Percentiles rank a stretch among this genome's conserved stretches.
Conservation (phyloP, 2,888 invertebrate genomes). For the Ennomos quercinarius region DNA sequence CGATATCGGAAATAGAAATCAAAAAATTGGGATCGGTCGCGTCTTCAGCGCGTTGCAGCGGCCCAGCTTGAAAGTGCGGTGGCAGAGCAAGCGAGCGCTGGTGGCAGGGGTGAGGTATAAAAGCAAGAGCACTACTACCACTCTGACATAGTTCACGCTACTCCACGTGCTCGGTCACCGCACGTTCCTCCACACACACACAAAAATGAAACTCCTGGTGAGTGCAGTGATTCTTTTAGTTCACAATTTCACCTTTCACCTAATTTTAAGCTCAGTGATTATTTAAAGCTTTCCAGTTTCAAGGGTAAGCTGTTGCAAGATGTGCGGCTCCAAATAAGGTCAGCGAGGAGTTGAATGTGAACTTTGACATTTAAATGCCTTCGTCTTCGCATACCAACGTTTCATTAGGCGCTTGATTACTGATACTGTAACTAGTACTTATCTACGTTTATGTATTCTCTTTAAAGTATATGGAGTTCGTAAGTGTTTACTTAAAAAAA, state of each 20-base stretch:
- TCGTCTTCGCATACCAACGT: conserved; percentile 62
- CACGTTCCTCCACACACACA: conserved; percentile 62
- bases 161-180: conserved; percentile 72
- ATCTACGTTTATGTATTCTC: conserved; percentile 7
- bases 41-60: conserved; percentile 66
- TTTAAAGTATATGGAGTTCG: neutral
- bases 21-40: conserved; percentile 50
- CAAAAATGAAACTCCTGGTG: conserved; percentile 81
- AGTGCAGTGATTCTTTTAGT: conserved; percentile 61
- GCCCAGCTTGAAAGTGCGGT: conserved; percentile 79
- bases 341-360: conserved; percentile 64
- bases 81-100: conserved; percentile 65
- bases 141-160: conserved; percentile 81
- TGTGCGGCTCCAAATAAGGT: conserved; percentile 65
- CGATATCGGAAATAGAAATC: conserved; percentile 59
- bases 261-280: conserved; percentile 15
- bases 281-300: conserved; percentile 42
- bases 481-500: neutral
- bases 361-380: conserved; percentile 73
- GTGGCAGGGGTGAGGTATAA: conserved; percentile 85
- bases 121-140: conserved; percentile 79
- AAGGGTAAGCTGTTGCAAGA: conserved; percentile 67
- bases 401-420: conserved; percentile 51
- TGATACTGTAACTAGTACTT: neutral
- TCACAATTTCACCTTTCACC: conserved; percentile 31